Conservation (phyloP, 2,797 vertebrate species). For the Heliangelus exortis region DNA sequence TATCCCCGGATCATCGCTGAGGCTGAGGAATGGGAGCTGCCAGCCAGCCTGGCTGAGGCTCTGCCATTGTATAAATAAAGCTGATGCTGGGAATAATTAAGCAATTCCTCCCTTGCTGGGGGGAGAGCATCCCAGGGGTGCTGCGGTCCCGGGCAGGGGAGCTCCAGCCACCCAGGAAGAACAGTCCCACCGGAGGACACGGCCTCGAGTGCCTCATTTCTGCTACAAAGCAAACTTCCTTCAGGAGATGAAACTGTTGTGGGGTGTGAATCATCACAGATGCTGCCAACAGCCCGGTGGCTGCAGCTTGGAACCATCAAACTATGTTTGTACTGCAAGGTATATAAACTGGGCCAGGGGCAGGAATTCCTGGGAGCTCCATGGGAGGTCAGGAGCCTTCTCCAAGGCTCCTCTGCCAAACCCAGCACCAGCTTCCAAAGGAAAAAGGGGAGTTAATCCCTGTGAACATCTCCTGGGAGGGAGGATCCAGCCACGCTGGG, state of each 20-base stretch:
- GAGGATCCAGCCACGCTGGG: neutral
- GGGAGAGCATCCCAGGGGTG: neutral
- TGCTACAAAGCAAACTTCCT: constrained; percentile 12
- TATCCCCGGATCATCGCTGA: neutral
- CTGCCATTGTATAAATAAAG: neutral
- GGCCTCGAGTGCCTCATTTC: neutral
- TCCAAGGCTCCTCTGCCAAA: constrained; percentile 13
- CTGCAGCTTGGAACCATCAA: constrained; percentile 2
- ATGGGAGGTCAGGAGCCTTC: constrained; percentile 29
- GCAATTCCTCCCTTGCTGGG: neutral
- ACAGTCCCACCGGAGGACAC: neutral
- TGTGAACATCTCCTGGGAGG: neutral
- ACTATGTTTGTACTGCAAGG: neutral
- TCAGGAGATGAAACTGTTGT: neutral
- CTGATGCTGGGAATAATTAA: constrained; percentile 8
- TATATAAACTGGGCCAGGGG: constrained; percentile 27
- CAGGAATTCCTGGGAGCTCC: neutral
- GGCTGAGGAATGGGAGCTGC: constrained; percentile 41
- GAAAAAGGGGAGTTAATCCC: neutral
- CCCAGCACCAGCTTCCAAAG: neutral
- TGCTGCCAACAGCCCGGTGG: neutral
- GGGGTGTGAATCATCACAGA: constrained; percentile 12
- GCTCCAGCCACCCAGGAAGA: constrained; percentile 34
- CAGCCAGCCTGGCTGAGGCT: neutral
- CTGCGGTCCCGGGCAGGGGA: neutral